Evolutionary conservation across 2,113 vertebrate genomes (phyloP).

Genomic region (Drymodes brunneopygia): DNA sequence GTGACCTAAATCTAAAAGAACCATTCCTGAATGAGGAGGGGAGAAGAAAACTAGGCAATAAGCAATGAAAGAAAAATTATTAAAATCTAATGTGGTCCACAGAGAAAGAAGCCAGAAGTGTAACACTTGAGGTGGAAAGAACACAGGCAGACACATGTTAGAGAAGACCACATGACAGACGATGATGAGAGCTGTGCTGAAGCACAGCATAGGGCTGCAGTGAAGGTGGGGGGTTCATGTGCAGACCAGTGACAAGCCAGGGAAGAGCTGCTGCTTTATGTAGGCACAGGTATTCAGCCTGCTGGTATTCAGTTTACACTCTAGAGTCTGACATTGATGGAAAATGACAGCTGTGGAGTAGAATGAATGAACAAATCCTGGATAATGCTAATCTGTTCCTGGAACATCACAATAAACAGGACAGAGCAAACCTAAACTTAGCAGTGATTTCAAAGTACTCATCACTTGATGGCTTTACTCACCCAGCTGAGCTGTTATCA

Average conservation of each 20-base stretch:
- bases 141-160: background rate
- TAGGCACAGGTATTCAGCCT: background rate
- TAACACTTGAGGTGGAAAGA: background rate
- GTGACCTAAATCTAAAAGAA: background rate
- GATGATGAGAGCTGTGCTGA: background rate
- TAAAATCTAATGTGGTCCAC: background rate
- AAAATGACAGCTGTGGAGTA: background rate
- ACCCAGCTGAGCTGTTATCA: slow-evolving; percentile 81
- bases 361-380: background rate
- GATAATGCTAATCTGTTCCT: background rate
- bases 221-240: background rate
- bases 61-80: background rate
- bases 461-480: background rate
- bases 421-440: background rate
- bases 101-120: background rate
- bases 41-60: background rate
- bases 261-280: background rate
- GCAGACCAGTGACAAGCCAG: background rate
- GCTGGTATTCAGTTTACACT: background rate
- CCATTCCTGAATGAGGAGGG: background rate
- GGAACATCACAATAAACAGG: background rate
- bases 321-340: background rate
- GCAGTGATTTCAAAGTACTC: background rate
- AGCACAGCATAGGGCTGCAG: background rate
- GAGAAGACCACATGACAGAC: rapidly evolving